A percentile compares a stretch with the other conserved stretches of the same genome.
Evolutionary conservation across 2,113 vertebrate genomes (phyloP).

Genomic region (Athene cunicularia): DNA sequence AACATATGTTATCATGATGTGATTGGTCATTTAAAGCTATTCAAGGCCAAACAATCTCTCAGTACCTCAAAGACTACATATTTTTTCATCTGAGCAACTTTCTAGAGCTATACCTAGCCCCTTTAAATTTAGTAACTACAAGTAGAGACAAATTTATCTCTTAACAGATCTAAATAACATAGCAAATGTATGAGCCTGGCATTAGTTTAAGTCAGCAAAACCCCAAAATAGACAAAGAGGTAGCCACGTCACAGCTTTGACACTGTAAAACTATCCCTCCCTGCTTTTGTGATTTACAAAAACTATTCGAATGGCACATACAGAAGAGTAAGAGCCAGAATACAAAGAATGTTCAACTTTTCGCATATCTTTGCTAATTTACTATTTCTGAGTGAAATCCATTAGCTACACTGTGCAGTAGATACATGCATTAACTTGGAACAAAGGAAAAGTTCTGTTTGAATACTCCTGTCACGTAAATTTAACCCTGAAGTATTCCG

Average conservation of each 20-base stretch:
- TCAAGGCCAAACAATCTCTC: neutral
- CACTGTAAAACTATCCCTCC: slow-evolving; percentile 6
- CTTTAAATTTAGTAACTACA: slow-evolving; percentile 56
- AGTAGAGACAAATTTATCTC: slow-evolving; percentile 35
- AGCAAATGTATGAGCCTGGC: neutral
- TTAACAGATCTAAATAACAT: slow-evolving; percentile 42
- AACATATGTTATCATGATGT: neutral
- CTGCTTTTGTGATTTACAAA: neutral
- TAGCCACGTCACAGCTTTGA: neutral
- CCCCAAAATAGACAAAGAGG: neutral
- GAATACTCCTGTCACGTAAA: neutral
- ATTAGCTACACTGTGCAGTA: neutral
- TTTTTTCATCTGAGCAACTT: slow-evolving; percentile 31
- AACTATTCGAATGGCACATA: neutral
- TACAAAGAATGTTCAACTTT: neutral
- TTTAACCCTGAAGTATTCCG: neutral
- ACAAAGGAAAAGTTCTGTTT: neutral
- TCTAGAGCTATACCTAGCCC: slow-evolving; percentile 31
- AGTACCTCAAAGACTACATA: slow-evolving; percentile 3
- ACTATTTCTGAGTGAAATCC: neutral
- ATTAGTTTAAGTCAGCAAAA: slow-evolving; percentile 32
- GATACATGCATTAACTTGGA: neutral
- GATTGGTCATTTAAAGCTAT: neutral
- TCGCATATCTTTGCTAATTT: neutral
- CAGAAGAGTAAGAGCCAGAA: neutral